phyloP scores from a whole-genome alignment of 2,888 invertebrate species.

The Cheilosia pagana region DNA sequence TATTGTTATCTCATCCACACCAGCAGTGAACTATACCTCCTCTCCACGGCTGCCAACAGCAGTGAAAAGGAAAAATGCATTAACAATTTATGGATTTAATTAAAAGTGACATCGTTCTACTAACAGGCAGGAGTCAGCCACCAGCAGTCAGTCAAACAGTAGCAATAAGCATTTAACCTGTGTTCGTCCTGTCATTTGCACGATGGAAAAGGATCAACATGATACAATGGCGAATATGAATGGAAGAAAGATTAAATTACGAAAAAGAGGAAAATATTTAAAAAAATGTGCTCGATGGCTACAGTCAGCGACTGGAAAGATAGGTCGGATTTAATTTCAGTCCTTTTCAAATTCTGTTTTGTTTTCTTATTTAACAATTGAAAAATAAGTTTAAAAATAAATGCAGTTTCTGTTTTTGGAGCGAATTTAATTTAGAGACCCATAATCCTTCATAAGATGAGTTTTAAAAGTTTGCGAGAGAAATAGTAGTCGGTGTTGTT shows the following conservation, averaged over 20 bases:
- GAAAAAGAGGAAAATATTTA: not conserved
- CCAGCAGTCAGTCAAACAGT: not conserved
- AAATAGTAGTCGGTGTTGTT: no score
- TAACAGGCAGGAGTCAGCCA: slow-evolving; percentile 4
- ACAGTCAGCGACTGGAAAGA: slow-evolving; percentile 17
- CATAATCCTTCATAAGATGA: no score
- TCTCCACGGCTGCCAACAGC: not conserved
- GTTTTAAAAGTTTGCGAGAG: no score
- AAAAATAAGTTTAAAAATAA: no score
- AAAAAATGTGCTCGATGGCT: not conserved
- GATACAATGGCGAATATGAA: slow-evolving; percentile 6
- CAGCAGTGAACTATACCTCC: not conserved
- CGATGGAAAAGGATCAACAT: slow-evolving; percentile 25
- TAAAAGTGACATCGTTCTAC: slow-evolving; percentile 49
- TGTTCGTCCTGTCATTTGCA: slow-evolving; percentile 14
- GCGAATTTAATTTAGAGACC: no score
- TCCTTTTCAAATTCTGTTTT: not conserved
- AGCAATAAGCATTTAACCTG: slow-evolving; percentile 47
- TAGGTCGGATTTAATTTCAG: not conserved
- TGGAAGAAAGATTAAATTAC: slow-evolving; percentile 16
- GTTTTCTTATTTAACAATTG: no score
- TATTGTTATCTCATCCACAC: slow-evolving; percentile 20
- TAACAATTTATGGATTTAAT: slow-evolving; percentile 67
- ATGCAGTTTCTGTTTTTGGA: no score
- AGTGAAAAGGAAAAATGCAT: slow-evolving; percentile 42